Conservation (phyloP, 2,797 vertebrate genomes). For the Muscicapa striata region DNA sequence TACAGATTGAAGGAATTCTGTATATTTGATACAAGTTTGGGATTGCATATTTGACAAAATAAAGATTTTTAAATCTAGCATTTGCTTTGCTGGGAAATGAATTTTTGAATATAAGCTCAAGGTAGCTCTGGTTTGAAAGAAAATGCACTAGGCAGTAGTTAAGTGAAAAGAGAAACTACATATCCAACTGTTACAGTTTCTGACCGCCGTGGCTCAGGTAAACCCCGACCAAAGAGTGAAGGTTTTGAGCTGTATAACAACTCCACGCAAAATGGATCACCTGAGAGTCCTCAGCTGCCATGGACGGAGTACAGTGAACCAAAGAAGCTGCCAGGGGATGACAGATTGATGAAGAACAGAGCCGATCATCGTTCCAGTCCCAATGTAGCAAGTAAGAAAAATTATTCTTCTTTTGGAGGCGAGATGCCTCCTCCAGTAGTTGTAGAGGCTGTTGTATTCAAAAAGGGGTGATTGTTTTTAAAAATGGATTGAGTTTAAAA, state of each 20-base stretch:
- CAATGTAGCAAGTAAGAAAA: constrained; percentile 94
- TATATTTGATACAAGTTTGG: neutral
- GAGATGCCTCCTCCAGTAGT: neutral
- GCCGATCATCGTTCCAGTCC: constrained; percentile 97
- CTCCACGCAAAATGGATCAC: constrained; percentile 91
- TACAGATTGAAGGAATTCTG: neutral
- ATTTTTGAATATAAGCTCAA: neutral
- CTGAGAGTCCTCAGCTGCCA: constrained; percentile 89
- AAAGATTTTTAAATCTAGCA: neutral
- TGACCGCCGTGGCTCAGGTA: constrained; percentile 91
- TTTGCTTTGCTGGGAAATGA: neutral
- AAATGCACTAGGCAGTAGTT: neutral
- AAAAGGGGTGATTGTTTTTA: neutral
- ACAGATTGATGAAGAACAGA: constrained; percentile 91
- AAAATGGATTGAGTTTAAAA: neutral
- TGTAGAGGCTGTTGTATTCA: neutral
- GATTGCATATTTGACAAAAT: neutral
- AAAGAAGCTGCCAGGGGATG: constrained; percentile 90
- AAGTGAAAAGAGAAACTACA: constrained; percentile 18
- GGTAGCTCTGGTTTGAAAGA: neutral
- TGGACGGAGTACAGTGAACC: constrained; percentile 94
- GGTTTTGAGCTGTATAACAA: constrained; percentile 96
- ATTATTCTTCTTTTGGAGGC: neutral
- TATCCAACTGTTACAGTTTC: constrained; percentile 78
- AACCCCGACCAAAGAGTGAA: constrained; percentile 96